Evolutionary conservation across 2,797 vertebrate species (phyloP).

Genomic region (Dendrocincla tyrannina): DNA sequence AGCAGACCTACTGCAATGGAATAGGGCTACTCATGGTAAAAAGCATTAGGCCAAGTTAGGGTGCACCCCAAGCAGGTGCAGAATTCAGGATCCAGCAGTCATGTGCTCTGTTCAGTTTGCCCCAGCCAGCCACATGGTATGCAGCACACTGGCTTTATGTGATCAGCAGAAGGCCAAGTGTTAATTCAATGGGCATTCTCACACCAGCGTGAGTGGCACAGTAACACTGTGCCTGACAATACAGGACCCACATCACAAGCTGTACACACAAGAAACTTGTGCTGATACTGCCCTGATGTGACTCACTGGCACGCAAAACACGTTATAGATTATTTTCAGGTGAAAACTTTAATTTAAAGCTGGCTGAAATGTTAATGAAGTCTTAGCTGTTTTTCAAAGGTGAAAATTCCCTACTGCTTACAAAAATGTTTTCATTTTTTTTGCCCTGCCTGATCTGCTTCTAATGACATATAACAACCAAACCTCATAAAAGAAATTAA

Average conservation of each 20-base stretch:
- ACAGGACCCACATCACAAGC: not conserved
- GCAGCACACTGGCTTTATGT: not conserved
- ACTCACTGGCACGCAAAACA: not conserved
- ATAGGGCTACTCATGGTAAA: not conserved
- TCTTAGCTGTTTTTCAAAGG: constrained; percentile 22
- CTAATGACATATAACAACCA: not conserved
- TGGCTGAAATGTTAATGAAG: constrained; percentile 37
- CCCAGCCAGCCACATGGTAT: not conserved
- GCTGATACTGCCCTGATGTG: not conserved
- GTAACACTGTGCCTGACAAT: not conserved
- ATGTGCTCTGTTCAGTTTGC: constrained; percentile 5
- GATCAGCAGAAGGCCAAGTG: not conserved
- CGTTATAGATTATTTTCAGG: constrained; percentile 31
- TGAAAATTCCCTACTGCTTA: not conserved
- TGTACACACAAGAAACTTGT: not conserved
- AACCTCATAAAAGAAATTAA: constrained; percentile 9
- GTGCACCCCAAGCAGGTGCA: not conserved
- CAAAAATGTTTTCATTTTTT: not conserved
- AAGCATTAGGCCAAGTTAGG: not conserved
- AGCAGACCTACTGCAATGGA: not conserved
- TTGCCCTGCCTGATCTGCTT: not conserved
- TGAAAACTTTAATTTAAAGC: constrained; percentile 31
- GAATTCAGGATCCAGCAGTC: constrained; percentile 32
- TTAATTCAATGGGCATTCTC: not conserved
- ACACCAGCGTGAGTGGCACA: not conserved